Evolutionary conservation across 2,888 invertebrate species (phyloP).

Genomic region (Perizoma affinitatum): DNA sequence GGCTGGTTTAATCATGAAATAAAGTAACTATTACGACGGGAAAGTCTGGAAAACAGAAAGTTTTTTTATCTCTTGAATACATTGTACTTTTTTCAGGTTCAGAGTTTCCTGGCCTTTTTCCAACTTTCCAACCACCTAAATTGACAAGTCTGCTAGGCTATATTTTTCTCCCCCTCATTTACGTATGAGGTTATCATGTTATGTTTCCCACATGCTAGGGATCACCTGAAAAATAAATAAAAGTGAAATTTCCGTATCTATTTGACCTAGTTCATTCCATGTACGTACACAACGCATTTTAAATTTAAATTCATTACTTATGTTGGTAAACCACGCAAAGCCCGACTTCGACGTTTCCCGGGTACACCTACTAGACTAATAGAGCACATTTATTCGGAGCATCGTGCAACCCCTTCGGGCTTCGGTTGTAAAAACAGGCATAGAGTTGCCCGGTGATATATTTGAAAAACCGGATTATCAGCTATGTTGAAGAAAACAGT

Average conservation of each 20-base stretch:
- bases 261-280: conserved; percentile 12
- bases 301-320: conserved; percentile 40
- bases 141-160: background rate
- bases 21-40: conserved; percentile 14
- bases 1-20: conserved; percentile 28
- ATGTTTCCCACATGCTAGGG: too few relatives aligned
- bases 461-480: conserved; percentile 16
- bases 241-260: conserved; percentile 9
- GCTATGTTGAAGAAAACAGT: background rate
- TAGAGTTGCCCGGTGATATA: conserved; percentile 12
- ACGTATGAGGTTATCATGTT: background rate
- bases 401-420: conserved; percentile 33
- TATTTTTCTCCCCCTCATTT: background rate
- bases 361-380: conserved; percentile 25
- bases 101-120: background rate
- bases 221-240: background rate
- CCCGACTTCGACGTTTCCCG: conserved; percentile 33
- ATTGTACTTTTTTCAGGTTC: background rate
- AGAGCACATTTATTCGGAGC: conserved; percentile 37
- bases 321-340: conserved; percentile 29
- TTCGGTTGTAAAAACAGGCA: conserved; percentile 35
- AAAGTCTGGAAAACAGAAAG: background rate
- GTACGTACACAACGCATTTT: conserved; percentile 20
- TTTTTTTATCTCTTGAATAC: background rate
- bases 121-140: background rate